These are phyloP conservation scores for Chaunax sp. DNA, from an alignment of 2,797 vertebrate species.

Conservation along the genomic window DNA sequence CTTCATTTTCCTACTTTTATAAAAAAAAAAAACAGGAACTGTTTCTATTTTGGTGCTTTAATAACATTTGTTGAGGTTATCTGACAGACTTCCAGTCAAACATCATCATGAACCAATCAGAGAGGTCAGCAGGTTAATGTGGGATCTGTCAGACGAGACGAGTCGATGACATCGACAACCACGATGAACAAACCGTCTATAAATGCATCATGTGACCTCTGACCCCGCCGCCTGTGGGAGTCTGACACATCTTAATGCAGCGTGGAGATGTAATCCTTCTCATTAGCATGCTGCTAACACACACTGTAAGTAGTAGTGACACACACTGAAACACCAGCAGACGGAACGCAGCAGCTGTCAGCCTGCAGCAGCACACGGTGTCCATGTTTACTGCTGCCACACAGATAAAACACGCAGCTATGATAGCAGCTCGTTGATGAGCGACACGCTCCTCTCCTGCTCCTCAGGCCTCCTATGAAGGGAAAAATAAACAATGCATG, in stretches of 20 bases:
- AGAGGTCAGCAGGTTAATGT: conserved; percentile 40
- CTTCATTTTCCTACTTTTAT: too few relatives aligned
- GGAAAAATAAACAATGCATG: conserved; percentile 48
- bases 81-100: not conserved
- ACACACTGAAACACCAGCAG: too few relatives aligned
- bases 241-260: conserved; percentile 9
- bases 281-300: conserved; percentile 12
- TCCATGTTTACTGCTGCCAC: conserved; percentile 55
- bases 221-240: not conserved
- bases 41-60: too few relatives aligned
- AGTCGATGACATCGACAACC: conserved; percentile 23
- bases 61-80: too few relatives aligned
- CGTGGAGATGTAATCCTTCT: conserved; percentile 9
- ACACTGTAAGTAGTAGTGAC: too few relatives aligned
- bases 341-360: conserved; percentile 61
- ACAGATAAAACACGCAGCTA: conserved; percentile 36
- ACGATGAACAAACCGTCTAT: conserved; percentile 11
- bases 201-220: conserved; percentile 41
- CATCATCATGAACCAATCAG: not conserved
- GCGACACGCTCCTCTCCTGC: conserved; percentile 56
- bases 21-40: too few relatives aligned
- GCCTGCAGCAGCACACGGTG: conserved; percentile 37
- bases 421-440: conserved; percentile 40
- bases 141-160: conserved; percentile 8
- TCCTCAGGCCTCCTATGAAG: conserved; percentile 48